Conservation (phyloP, 2,797 vertebrate genomes). For the Enteromius fasciolatus region DNA sequence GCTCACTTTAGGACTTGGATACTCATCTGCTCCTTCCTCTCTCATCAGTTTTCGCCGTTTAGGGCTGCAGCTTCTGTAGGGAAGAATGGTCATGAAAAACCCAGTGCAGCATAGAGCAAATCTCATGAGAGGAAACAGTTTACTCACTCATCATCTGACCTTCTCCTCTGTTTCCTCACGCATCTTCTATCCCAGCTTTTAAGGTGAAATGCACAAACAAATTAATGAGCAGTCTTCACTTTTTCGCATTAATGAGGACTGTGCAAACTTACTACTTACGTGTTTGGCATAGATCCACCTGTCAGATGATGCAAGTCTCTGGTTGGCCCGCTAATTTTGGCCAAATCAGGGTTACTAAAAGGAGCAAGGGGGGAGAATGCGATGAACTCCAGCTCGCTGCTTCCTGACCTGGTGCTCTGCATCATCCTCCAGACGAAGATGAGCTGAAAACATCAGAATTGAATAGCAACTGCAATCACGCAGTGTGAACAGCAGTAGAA, state of each 20-base stretch:
- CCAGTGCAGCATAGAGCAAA: not conserved
- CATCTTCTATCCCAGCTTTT: conserved; percentile 79
- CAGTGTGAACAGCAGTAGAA: not conserved
- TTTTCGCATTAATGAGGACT: not conserved
- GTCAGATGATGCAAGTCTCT: conserved; percentile 61
- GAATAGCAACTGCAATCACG: not conserved
- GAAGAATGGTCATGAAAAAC: not conserved
- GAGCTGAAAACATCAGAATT: conserved; percentile 21
- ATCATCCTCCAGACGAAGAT: conserved; percentile 55
- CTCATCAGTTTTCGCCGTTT: conserved; percentile 76
- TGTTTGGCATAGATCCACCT: conserved; percentile 63
- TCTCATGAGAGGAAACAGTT: not conserved
- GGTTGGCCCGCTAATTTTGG: conserved; percentile 66
- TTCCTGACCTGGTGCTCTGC: conserved; percentile 68
- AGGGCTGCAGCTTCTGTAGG: conserved; percentile 74
- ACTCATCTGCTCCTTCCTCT: conserved; percentile 64
- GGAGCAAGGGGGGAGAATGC: conserved; percentile 74
- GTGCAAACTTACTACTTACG: conserved; percentile 62
- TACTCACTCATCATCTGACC: conserved; percentile 77
- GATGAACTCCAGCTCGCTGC: conserved; percentile 67
- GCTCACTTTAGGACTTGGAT: conserved; percentile 34
- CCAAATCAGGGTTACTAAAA: conserved; percentile 66
- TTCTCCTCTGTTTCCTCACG: conserved; percentile 78
- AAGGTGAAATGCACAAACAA: conserved; percentile 47
- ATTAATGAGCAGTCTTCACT: not conserved